A percentile compares a stretch with the other conserved stretches of the same genome.
Conservation (phyloP, 2,113 vertebrate genomes). For the Larimichthys crocea region DNA sequence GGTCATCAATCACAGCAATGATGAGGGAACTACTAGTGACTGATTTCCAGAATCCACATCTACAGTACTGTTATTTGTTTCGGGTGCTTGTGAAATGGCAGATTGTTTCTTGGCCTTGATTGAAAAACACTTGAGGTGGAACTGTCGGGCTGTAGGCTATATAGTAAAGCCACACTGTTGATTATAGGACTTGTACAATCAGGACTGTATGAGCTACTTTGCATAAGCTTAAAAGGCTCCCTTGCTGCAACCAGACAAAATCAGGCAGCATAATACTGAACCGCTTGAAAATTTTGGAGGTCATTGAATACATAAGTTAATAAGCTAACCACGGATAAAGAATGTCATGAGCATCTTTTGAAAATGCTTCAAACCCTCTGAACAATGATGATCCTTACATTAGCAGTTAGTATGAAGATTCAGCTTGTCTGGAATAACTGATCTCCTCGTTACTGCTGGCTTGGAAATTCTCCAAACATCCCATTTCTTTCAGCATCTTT, state of each 20-base stretch:
- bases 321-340: neutral
- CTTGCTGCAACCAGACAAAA: too few relatives aligned
- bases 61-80: conserved; percentile 38
- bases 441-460: neutral
- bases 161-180: neutral
- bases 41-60: conserved; percentile 19
- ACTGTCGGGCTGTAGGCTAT: neutral
- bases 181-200: conserved; percentile 9
- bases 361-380: neutral
- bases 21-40: conserved; percentile 24
- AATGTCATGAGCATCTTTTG: too few relatives aligned
- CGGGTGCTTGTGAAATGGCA: conserved; percentile 32
- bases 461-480: neutral
- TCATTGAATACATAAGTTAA: neutral
- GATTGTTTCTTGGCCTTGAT: conserved; percentile 22
- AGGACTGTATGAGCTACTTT: neutral
- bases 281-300: neutral
- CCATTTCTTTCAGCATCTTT: neutral
- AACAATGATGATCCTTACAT: neutral
- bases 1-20: conserved; percentile 60
- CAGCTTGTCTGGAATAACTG: neutral
- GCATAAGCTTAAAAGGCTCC: too few relatives aligned
- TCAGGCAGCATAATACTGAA: too few relatives aligned
- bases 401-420: neutral
- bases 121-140: conserved; percentile 12